phyloP scores from a whole-genome alignment of 2,797 vertebrate genomes.

The Leuciscus waleckii region DNA sequence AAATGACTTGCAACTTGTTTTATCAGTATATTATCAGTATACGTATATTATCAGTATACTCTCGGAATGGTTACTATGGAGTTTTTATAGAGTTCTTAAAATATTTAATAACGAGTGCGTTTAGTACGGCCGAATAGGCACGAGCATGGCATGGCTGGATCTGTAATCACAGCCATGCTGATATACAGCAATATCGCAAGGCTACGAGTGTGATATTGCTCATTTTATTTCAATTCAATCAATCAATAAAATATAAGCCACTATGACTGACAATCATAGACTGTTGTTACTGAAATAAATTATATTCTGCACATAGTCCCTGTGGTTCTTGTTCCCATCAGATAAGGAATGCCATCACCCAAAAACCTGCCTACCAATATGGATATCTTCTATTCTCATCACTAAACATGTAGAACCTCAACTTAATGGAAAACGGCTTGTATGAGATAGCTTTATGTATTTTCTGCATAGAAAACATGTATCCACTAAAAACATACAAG shows the following conservation, averaged over 20 bases:
- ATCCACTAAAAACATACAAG: slow-evolving; percentile 66
- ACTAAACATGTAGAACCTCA: slow-evolving; percentile 70
- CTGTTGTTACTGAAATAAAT: neutral
- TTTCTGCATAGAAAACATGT: slow-evolving; percentile 76
- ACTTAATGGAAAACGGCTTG: slow-evolving; percentile 77
- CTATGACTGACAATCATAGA: neutral
- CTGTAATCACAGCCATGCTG: no score
- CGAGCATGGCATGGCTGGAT: no score
- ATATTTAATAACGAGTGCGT: no score
- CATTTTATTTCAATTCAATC: no score
- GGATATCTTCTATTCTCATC: slow-evolving; percentile 72
- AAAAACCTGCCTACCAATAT: neutral
- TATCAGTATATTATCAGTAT: neutral
- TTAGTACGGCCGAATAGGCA: no score
- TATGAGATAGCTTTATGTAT: slow-evolving; percentile 72
- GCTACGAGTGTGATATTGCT: no score
- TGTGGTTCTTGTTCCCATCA: neutral
- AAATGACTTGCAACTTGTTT: neutral
- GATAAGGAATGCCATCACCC: neutral
- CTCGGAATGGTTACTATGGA: neutral
- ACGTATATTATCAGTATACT: neutral
- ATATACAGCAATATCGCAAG: no score
- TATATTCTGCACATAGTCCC: neutral
- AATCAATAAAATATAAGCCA: neutral
- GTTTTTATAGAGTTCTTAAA: no score